Percentiles rank a stretch among this genome's conserved stretches.
phyloP scores from a whole-genome alignment of 2,888 invertebrate species.

The Ecdyonurus torrentis region DNA sequence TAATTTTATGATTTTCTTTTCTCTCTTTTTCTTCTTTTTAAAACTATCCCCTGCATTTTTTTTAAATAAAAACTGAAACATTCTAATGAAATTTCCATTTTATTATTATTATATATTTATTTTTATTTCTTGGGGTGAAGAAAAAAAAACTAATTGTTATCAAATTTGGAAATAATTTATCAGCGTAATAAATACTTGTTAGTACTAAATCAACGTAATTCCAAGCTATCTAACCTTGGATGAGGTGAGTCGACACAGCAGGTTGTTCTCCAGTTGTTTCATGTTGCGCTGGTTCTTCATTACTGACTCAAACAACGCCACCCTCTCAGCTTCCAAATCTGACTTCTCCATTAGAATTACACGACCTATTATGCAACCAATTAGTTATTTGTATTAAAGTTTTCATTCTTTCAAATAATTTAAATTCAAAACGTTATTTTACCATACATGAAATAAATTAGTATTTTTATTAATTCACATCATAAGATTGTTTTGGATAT shows the following conservation, averaged over 20 bases:
- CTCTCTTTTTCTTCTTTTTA: too few relatives aligned
- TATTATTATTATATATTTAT: background rate
- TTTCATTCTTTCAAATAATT: too few relatives aligned
- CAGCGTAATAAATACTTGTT: background rate
- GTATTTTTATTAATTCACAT: background rate
- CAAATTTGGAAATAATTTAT: too few relatives aligned
- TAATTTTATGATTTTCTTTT: too few relatives aligned
- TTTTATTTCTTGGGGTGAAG: too few relatives aligned
- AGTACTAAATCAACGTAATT: background rate
- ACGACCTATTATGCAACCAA: slow-evolving; percentile 43
- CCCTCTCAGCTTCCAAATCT: slow-evolving; percentile 85
- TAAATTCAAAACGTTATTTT: background rate
- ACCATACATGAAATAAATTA: background rate
- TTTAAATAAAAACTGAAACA: too few relatives aligned
- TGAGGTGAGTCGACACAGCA: slow-evolving; percentile 79
- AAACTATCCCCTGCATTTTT: too few relatives aligned
- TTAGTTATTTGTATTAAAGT: too few relatives aligned
- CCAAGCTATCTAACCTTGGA: slow-evolving; percentile 52
- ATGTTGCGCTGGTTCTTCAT: slow-evolving; percentile 92
- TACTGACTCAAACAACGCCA: slow-evolving; percentile 84
- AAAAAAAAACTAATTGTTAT: too few relatives aligned
- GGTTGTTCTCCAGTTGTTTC: slow-evolving; percentile 87
- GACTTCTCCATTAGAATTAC: slow-evolving; percentile 94
- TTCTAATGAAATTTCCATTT: too few relatives aligned
- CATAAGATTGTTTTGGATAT: background rate